Conservation (phyloP, 2,797 vertebrate genomes). For the Heterohyrax brucei region DNA sequence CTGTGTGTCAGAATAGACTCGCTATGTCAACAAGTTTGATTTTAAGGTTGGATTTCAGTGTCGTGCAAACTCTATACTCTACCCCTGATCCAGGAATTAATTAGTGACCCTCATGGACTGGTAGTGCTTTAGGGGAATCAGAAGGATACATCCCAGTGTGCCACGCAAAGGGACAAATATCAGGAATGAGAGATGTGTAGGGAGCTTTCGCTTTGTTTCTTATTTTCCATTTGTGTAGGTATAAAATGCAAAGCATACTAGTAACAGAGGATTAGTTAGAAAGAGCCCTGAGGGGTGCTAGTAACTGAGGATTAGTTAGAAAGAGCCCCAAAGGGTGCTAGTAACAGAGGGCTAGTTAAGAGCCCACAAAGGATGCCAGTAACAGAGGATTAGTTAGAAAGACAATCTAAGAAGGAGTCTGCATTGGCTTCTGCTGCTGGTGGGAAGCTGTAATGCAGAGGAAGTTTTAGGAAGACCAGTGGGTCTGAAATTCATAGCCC, state of each 20-base stretch:
- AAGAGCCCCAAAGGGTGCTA: too few relatives aligned
- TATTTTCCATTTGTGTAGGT: not conserved
- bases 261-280: not conserved
- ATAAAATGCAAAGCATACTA: not conserved
- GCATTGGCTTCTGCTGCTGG: too few relatives aligned
- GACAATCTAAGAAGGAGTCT: not conserved
- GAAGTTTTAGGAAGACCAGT: too few relatives aligned
- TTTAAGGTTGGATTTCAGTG: not conserved
- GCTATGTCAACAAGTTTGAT: not conserved
- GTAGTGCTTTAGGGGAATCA: not conserved
- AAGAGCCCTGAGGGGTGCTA: too few relatives aligned
- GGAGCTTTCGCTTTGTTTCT: not conserved
- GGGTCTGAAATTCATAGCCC: too few relatives aligned
- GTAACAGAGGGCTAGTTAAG: not conserved
- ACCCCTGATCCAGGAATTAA: not conserved
- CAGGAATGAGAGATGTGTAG: not conserved
- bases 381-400: not conserved
- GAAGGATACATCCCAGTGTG: too few relatives aligned
- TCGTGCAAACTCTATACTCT: not conserved
- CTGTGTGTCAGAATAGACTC: not conserved
- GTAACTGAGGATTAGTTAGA: not conserved
- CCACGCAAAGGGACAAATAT: not conserved
- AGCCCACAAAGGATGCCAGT: too few relatives aligned
- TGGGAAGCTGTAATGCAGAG: too few relatives aligned
- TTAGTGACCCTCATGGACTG: not conserved